Evolutionary conservation across 1,140 invertebrate genomes (phyloP), one percentile per base, ranked within the genome.

Genomic region (Zaprionus vittiger): DNA sequence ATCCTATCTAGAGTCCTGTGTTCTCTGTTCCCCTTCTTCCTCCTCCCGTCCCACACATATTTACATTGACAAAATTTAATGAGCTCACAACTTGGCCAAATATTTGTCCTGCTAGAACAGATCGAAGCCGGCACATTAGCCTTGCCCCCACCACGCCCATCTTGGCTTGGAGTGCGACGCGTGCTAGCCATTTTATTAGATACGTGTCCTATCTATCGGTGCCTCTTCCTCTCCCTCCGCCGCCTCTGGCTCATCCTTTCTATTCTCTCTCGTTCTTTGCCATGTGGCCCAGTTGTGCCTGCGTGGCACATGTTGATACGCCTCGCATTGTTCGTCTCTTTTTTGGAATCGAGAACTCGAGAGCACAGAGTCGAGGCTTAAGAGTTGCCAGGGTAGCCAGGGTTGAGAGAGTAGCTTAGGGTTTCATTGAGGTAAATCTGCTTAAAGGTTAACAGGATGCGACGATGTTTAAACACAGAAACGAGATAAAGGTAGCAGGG

Each of bases 41-140:
- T 11, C n/a, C 6, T 7, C 41, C 0, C n/a, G n/a, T 47, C 20
- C 15, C 47, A 52, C 67, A 83, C 77, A 78, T 83, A 89, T 89
- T 87, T 84, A 79, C 81, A 81, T 87, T 75, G 79, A 89, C 75
- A 83, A 83, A 83, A 84, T 89, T 87, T 87, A 87, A 87, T 87
- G 84, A 87, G 84, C 84, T 89, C 78, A 83, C 84, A 87, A 63
- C 67, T 64, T 75, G 73, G 63, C 59, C 83, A 86, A 86, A 86
- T 83, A 86, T 86, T 87, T 86, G 83, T 64, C 34, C 54, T 37
- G 28, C 24, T 44, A 59, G 41, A 37, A 28, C 54, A 78, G 73
- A 83, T 86, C 77, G 73, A 81, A 83, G 80, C 31, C 11, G 41
- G 49, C 62, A 68, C 73, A 77, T 80, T 69, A 65, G 55, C 47